A percentile compares a stretch with the other conserved stretches of the same genome.
Conservation (phyloP, 2,888 invertebrate species). For the Meghimatium bilineatum region DNA sequence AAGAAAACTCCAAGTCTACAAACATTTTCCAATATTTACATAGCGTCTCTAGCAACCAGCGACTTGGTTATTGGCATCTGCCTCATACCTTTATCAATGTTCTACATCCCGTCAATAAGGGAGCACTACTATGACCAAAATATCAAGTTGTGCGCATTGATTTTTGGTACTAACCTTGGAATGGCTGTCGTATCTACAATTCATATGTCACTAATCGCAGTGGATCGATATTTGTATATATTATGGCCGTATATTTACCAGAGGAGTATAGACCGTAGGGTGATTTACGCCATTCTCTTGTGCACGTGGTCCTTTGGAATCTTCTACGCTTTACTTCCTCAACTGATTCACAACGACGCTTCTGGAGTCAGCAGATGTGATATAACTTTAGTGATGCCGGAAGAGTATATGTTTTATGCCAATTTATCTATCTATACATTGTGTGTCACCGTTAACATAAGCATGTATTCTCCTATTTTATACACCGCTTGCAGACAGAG, state of each 20-base stretch:
- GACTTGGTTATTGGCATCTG: conserved; percentile 14
- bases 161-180: conserved; percentile 16
- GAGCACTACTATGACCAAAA: conserved; percentile 4
- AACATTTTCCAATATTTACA: conserved; percentile 28
- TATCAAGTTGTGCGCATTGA: neutral
- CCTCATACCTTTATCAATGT: conserved; percentile 18
- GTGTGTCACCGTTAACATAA: neutral
- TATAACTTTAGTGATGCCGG: conserved; percentile 20
- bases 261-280: neutral
- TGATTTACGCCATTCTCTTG: neutral
- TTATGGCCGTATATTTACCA: conserved; percentile 16
- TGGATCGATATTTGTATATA: conserved; percentile 36
- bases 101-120: conserved; percentile 14
- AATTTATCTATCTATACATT: neutral
- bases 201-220: conserved; percentile 35
- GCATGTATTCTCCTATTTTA: conserved; percentile 31
- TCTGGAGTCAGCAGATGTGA: neutral
- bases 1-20: conserved; percentile 21
- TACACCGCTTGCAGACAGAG: conserved; percentile 16
- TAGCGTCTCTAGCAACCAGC: conserved; percentile 15
- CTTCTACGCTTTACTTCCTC: conserved; percentile 21
- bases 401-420: conserved; percentile 27
- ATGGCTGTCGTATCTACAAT: conserved; percentile 27
- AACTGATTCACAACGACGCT: conserved; percentile 17
- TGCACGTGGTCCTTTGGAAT: conserved; percentile 21